These are phyloP conservation scores for Actinia equina DNA, from an alignment of 64 coral and sea anemone species.

Conservation along the genomic window DNA sequence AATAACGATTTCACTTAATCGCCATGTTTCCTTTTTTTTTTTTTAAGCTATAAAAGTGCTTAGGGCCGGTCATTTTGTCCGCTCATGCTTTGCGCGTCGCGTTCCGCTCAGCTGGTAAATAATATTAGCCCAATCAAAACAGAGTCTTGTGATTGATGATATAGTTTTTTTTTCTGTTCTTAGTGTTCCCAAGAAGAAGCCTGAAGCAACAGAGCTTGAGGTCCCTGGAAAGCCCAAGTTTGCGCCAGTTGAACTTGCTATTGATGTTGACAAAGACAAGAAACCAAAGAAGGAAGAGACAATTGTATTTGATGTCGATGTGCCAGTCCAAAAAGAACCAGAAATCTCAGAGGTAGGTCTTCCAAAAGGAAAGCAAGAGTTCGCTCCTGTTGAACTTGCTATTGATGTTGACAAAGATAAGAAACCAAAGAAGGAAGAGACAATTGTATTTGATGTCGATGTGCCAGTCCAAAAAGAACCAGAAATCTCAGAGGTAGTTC, in stretches of 20 bases:
- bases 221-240: background rate
- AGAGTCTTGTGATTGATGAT: too few relatives aligned
- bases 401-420: conserved; percentile 16
- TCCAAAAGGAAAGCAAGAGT: background rate
- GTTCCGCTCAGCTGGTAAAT: too few relatives aligned
- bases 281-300: background rate
- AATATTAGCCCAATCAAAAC: too few relatives aligned
- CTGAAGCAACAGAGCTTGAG: conserved; percentile 12
- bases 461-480: background rate
- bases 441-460: background rate
- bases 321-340: background rate
- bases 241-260: background rate
- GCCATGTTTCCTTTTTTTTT: too few relatives aligned
- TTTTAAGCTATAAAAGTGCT: too few relatives aligned
- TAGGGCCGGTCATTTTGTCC: too few relatives aligned
- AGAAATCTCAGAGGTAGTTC: background rate
- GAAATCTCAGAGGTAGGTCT: too few relatives aligned
- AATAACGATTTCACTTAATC: too few relatives aligned
- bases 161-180: background rate
- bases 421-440: background rate
- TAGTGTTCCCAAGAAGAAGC: background rate
- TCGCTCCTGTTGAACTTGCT: background rate
- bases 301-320: background rate
- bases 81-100: too few relatives aligned
- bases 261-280: conserved; percentile 16